Percentiles rank a stretch among this genome's conserved stretches.
Conservation (phyloP, 2,888 invertebrate genomes). For the Caradrina clavipalpis region DNA sequence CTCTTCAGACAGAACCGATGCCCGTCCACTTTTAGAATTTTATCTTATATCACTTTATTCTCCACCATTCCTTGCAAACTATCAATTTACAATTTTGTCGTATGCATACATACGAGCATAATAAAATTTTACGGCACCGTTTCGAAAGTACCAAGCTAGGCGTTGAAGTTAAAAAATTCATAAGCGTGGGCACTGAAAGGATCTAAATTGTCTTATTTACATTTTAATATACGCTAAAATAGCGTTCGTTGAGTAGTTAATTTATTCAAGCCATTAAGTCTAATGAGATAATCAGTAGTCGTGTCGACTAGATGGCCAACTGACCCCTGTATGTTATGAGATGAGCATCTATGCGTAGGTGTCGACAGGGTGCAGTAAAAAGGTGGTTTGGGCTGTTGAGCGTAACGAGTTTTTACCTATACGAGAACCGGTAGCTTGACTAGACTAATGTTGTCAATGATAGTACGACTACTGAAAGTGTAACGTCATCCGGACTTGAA, state of each 20-base stretch:
- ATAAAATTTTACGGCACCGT: conserved; percentile 59
- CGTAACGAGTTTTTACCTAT: conserved; percentile 37
- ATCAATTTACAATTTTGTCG: conserved; percentile 57
- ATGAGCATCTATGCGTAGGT: conserved; percentile 46
- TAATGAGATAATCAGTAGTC: conserved; percentile 66
- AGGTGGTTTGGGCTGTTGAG: conserved; percentile 17
- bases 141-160: conserved; percentile 43
- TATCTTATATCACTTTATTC: conserved; percentile 41
- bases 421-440: conserved; percentile 32
- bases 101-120: conserved; percentile 44
- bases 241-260: conserved; percentile 53
- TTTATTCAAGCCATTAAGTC: conserved; percentile 65
- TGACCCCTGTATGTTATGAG: conserved; percentile 49
- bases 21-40: conserved; percentile 35
- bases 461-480: neutral
- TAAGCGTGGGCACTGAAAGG: conserved; percentile 56
- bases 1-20: conserved; percentile 19
- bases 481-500: conserved; percentile 1
- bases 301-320: conserved; percentile 47
- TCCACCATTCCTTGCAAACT: conserved; percentile 56
- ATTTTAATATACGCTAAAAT: conserved; percentile 65
- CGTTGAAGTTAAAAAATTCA: conserved; percentile 64
- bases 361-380: conserved; percentile 40
- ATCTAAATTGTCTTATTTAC: conserved; percentile 64
- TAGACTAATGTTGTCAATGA: conserved; percentile 1